Evolutionary conservation across 2,888 invertebrate species (phyloP).

Genomic region (Branchipolynoe longqiensis): DNA sequence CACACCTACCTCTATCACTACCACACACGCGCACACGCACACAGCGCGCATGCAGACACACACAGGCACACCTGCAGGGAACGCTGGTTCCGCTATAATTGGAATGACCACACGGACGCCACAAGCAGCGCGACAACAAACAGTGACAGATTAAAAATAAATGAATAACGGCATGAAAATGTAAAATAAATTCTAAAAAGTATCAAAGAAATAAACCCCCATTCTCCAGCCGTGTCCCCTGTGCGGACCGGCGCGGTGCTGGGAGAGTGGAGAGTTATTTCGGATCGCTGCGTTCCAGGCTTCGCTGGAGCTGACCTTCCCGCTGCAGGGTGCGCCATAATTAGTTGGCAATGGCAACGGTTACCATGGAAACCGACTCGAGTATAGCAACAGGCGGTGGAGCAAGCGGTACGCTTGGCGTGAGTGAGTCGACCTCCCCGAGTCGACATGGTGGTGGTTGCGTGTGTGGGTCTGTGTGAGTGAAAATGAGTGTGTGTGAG

Average conservation of each 20-base stretch:
- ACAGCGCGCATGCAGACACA: no score
- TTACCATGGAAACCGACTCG: conserved; percentile 32
- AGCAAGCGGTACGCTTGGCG: conserved; percentile 23
- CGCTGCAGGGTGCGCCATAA: conserved; percentile 32
- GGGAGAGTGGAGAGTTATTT: conserved; percentile 47
- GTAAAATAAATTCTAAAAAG: no score
- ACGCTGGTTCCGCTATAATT: no score
- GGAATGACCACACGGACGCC: background rate
- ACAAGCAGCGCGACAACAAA: background rate
- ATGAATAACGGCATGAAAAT: no score
- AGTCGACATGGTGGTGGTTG: background rate
- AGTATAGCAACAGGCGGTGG: conserved; percentile 46
- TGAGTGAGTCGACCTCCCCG: background rate
- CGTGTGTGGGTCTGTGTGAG: background rate
- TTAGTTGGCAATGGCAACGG: conserved; percentile 48
- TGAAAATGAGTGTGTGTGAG: background rate
- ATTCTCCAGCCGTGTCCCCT: conserved; percentile 7
- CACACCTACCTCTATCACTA: no score
- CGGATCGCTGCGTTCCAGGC: conserved; percentile 44
- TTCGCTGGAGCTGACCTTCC: conserved; percentile 37
- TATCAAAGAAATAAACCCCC: no score
- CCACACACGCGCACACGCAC: no score
- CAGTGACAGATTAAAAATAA: background rate
- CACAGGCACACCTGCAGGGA: no score
- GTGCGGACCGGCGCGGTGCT: background rate